A percentile compares a stretch with the other conserved stretches of the same genome.
Conservation (phyloP, 2,888 invertebrate genomes). For the Dendrolimus pini region DNA sequence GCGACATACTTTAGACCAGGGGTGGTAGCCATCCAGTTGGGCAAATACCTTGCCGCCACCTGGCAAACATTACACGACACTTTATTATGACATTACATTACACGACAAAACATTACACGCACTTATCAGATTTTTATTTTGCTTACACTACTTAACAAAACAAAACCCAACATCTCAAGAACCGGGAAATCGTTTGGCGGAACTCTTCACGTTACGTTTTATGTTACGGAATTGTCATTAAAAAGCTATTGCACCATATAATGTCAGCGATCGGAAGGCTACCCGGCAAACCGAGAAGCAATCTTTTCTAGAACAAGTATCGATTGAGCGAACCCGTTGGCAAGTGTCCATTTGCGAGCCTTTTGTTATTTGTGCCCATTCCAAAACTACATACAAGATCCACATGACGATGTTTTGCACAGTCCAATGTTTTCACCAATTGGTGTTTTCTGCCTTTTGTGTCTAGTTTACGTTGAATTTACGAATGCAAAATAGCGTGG, state of each 20-base stretch:
- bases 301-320: constrained; percentile 34
- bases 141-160: too few species aligned
- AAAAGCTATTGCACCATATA: background rate
- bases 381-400: background rate
- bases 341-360: constrained; percentile 45
- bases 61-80: too few species aligned
- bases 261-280: background rate
- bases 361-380: constrained; percentile 35
- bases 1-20: too few species aligned
- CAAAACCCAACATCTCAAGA: background rate
- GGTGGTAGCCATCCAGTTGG: too few species aligned
- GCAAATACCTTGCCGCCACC: too few species aligned
- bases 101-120: too few species aligned
- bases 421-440: background rate
- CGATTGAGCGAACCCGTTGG: constrained; percentile 39
- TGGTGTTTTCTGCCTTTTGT: background rate
- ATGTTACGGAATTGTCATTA: background rate
- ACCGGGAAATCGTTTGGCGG: background rate
- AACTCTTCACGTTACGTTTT: background rate
- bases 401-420: background rate
- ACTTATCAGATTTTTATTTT: too few species aligned
- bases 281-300: constrained; percentile 12
- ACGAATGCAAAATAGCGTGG: background rate
- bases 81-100: too few species aligned
- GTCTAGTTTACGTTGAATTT: background rate